Percentiles rank a stretch among this genome's conserved stretches.
Evolutionary conservation across 2,113 vertebrate genomes (phyloP).

Genomic region (Aptenodytes patagonicus): DNA sequence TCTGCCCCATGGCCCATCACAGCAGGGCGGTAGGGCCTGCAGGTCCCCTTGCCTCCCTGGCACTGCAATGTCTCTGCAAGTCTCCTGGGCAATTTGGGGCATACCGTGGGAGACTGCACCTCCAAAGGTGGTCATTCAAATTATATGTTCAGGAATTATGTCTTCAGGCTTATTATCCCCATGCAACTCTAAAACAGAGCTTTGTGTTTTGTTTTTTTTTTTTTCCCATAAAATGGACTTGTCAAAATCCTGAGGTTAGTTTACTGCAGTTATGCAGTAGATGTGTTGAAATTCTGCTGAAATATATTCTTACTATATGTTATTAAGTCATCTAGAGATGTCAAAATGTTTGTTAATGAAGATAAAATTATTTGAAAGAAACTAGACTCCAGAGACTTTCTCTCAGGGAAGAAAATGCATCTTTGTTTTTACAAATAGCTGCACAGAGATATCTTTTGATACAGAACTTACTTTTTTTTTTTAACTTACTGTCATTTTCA

Average conservation of each 20-base stretch:
- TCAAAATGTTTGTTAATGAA: constrained; percentile 6
- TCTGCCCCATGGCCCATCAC: not conserved
- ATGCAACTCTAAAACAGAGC: not conserved
- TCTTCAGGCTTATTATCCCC: not conserved
- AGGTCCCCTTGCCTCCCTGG: not conserved
- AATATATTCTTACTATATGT: not conserved
- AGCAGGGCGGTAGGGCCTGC: rapidly evolving
- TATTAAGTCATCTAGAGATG: constrained; percentile 4
- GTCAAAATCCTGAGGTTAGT: not conserved
- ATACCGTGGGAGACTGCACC: not conserved
- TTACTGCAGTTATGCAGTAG: not conserved
- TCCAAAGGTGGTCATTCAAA: not conserved
- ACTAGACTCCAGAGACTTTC: not conserved
- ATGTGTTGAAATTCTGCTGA: constrained; percentile 5
- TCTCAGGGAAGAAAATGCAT: not conserved
- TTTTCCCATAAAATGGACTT: not conserved
- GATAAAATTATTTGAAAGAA: constrained; percentile 12
- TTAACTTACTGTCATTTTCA: not conserved
- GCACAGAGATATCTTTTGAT: not conserved
- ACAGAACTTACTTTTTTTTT: not conserved
- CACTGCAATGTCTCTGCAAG: not conserved
- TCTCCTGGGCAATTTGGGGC: not conserved
- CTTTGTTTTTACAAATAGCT: not conserved
- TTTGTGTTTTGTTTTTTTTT: not conserved
- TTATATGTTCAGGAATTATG: not conserved